Evolutionary conservation across 2,888 invertebrate genomes (phyloP).

Genomic region (Proisotoma minuta): DNA sequence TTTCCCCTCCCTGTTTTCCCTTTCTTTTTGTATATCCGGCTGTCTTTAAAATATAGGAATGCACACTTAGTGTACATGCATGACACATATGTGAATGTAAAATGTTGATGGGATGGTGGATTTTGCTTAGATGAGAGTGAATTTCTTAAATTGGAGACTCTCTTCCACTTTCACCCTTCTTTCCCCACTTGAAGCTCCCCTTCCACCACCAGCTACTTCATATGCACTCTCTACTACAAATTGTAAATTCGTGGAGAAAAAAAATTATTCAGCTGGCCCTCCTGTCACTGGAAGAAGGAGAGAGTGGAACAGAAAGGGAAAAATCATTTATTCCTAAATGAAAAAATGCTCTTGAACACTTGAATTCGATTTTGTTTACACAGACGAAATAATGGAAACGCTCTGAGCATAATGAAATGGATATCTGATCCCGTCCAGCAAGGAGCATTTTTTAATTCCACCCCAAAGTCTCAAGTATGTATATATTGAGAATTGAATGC

Average conservation of each 20-base stretch:
- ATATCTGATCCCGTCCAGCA: not conserved
- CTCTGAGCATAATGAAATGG: not conserved
- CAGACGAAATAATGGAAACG: not conserved
- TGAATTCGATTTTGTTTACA: not conserved
- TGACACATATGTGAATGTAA: not conserved
- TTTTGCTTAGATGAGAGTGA: conserved; percentile 8
- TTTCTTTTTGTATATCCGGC: not conserved
- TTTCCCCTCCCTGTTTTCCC: not conserved
- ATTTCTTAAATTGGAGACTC: conserved; percentile 13
- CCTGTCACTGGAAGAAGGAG: not conserved
- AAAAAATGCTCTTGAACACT: not conserved
- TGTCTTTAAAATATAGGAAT: not conserved
- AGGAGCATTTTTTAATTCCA: too few relatives aligned
- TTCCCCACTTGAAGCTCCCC: conserved; percentile 12
- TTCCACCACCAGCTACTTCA: not conserved
- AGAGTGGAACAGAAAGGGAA: conserved; percentile 8
- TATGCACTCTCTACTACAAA: not conserved
- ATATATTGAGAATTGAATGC: not conserved
- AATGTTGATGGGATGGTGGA: not conserved
- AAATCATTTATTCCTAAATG: conserved; percentile 10
- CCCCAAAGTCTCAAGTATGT: too few relatives aligned
- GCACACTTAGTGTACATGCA: not conserved
- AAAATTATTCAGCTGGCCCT: conserved; percentile 4
- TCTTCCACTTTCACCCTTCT: conserved; percentile 13
- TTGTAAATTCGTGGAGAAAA: not conserved